Conservation (phyloP, 2,888 invertebrate genomes). For the Agriopis leucophaearia region DNA sequence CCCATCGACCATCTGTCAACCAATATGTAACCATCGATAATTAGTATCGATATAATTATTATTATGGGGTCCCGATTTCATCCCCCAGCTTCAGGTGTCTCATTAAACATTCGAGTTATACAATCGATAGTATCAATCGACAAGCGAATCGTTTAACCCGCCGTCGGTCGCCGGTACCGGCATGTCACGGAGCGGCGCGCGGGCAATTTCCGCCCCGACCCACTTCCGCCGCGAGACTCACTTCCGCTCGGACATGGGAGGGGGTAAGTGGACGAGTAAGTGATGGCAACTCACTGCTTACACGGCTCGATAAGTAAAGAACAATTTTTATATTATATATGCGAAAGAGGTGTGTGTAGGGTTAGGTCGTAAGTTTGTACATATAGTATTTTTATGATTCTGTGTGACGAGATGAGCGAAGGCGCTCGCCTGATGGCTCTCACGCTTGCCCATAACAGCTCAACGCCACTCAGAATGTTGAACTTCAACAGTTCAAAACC, state of each 20-base stretch:
- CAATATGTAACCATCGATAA: too few relatives aligned
- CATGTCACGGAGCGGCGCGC: neutral
- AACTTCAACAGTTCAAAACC: too few relatives aligned
- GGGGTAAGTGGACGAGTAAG: conserved; percentile 2
- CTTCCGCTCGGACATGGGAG: conserved; percentile 3
- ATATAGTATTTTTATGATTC: too few relatives aligned
- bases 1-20: too few relatives aligned
- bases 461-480: too few relatives aligned
- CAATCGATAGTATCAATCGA: neutral
- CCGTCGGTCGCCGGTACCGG: neutral
- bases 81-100: neutral
- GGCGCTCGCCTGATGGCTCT: too few relatives aligned
- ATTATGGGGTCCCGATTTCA: too few relatives aligned
- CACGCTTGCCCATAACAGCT: too few relatives aligned
- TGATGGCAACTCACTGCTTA: conserved; percentile 2
- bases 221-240: neutral
- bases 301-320: neutral
- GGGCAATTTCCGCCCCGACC: conserved; percentile 7
- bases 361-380: too few relatives aligned
- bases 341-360: neutral
- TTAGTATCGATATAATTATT: too few relatives aligned
- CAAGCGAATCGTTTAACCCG: conserved; percentile 1
- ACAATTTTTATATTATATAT: neutral
- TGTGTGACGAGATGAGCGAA: too few relatives aligned
- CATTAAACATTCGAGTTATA: neutral